These are phyloP conservation scores for Benitochromis conjunctus DNA, from an alignment of 2,113 vertebrate genomes.

Conservation along the genomic window DNA sequence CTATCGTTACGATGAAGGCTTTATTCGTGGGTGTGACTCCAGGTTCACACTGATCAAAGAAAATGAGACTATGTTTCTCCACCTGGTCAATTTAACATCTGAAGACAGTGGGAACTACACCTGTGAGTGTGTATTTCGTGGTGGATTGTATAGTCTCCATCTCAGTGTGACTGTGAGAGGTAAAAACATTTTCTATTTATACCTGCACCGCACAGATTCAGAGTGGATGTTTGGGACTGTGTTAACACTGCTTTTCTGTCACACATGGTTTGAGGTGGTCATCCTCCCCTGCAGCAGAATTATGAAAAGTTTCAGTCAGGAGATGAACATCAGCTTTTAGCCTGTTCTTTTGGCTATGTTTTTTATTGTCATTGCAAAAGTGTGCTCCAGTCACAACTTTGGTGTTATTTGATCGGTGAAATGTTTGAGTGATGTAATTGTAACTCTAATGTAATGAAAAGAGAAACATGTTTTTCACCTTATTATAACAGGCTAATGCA, in stretches of 20 bases:
- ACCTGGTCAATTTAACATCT: not conserved
- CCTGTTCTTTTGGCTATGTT: not conserved
- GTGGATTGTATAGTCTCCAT: not conserved
- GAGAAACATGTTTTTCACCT: not conserved
- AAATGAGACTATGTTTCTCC: slow-evolving; percentile 19
- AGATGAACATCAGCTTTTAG: not conserved
- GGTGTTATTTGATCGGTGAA: not conserved
- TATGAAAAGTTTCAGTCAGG: not conserved
- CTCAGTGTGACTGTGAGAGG: slow-evolving; percentile 15
- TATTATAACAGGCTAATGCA: too few species aligned
- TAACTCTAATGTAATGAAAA: not conserved
- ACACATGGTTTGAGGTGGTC: not conserved
- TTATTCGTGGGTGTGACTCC: not conserved
- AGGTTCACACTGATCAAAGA: not conserved
- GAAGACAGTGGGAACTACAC: not conserved
- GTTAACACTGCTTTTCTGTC: not conserved
- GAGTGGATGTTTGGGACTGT: not conserved
- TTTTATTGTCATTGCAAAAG: fast-evolving
- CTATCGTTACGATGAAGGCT: fast-evolving
- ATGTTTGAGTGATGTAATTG: not conserved
- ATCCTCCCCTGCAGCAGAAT: not conserved
- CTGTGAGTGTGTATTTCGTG: not conserved
- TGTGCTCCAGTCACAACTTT: not conserved
- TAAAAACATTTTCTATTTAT: not conserved
- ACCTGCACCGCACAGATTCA: not conserved